These are phyloP conservation scores for Gambusia holbrooki DNA, from an alignment of 2,113 vertebrate species.

Conservation along the genomic window DNA sequence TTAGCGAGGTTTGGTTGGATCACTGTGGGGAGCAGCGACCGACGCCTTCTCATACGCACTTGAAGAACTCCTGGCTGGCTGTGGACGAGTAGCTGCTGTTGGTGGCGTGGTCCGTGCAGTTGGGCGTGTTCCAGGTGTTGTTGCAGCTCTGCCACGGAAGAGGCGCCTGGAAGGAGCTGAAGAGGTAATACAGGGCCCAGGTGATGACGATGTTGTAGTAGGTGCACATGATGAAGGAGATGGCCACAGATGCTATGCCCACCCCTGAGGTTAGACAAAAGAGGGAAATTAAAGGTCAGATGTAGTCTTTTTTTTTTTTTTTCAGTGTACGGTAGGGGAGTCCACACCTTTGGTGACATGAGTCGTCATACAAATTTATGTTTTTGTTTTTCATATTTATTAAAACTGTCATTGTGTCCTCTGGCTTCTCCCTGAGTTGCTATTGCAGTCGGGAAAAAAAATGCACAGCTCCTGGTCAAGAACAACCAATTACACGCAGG, in stretches of 20 bases:
- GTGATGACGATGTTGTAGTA: conserved; percentile 83
- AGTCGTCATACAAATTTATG: too few species aligned
- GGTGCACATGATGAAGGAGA: conserved; percentile 82
- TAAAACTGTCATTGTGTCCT: too few species aligned
- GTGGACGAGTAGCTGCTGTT: conserved; percentile 74
- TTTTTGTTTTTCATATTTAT: too few species aligned
- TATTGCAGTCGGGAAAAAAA: too few species aligned
- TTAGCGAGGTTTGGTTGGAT: background rate
- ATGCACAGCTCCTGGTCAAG: too few species aligned
- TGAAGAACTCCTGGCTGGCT: conserved; percentile 82
- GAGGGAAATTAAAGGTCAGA: too few species aligned
- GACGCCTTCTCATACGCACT: conserved; percentile 54
- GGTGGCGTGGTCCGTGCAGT: conserved; percentile 69
- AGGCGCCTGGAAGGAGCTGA: conserved; percentile 78
- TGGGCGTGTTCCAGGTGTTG: conserved; percentile 81
- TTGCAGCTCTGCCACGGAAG: conserved; percentile 81
- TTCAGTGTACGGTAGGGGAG: too few species aligned
- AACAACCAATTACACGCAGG: too few species aligned
- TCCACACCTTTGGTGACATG: too few species aligned
- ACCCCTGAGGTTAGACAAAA: conserved; percentile 69
- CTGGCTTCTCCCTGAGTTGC: too few species aligned
- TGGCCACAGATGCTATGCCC: conserved; percentile 80
- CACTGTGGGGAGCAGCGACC: background rate
- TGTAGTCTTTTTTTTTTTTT: background rate
- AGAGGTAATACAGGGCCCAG: conserved; percentile 82